Evolutionary conservation across 2,113 vertebrate genomes (phyloP).

Genomic region (Uria lomvia): DNA sequence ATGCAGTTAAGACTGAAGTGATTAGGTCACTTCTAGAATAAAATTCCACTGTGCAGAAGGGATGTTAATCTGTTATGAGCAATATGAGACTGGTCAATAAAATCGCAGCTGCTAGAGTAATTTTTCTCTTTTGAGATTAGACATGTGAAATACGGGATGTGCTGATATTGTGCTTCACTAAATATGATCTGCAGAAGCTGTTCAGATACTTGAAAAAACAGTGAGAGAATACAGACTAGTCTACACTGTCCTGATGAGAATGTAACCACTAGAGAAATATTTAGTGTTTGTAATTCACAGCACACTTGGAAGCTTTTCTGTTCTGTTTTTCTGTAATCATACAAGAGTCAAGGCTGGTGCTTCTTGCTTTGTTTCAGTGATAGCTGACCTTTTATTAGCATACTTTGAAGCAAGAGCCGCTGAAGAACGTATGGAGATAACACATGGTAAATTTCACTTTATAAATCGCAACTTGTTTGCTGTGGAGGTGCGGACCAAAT

Average conservation of each 20-base stretch:
- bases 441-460: neutral
- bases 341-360: neutral
- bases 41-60: neutral
- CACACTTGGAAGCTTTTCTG: neutral
- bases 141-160: neutral
- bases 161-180: neutral
- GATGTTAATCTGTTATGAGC: neutral
- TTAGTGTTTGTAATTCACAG: neutral
- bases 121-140: neutral
- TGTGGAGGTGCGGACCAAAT: neutral
- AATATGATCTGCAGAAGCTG: neutral
- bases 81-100: neutral
- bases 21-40: neutral
- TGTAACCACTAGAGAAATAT: neutral
- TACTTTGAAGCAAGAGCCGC: neutral
- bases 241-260: neutral
- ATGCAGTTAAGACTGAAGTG: neutral
- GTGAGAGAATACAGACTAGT: neutral
- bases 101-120: neutral
- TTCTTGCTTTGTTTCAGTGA: neutral
- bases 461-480: neutral
- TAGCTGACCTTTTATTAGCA: neutral
- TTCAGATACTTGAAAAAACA: neutral
- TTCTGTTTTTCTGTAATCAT: neutral
- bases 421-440: neutral